Evolutionary conservation across 1,140 invertebrate genomes (phyloP), one percentile per base, ranked within the genome.

Genomic region (Atta cephalotes): DNA sequence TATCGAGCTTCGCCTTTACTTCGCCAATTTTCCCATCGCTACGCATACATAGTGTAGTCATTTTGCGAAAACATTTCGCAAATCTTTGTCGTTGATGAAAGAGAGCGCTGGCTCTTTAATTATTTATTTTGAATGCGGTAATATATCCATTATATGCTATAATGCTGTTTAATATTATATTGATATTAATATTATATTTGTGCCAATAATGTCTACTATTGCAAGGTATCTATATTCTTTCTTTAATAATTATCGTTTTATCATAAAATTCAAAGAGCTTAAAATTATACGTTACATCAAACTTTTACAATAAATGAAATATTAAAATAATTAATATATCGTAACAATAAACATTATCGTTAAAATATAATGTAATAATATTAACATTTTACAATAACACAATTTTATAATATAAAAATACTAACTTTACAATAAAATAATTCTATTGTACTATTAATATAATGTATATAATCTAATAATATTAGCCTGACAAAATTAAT

Each of bases 11-110:
- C 62, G 62, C 10, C 63, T 21, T 79, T 68, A 35, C 18, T 45
- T 80, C 49, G n/a, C 78, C 63, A 80, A 80, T 80, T 80, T 80
- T 70, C 49, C 31, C 14, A 16, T 68, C 1, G 39, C 62, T 66
- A 14, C 77, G 18, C 7, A 10, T 53, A 39, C 16, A 21, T 7
- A 2, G 1, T 18, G 51, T 18, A 80, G n/a, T 18, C 63, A 56
- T 56, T 80, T 70, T 12, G n/a, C 63, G 6, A 80, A 68, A 70
- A 31, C 14, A 4, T 53, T 39, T 58, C 14, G 31, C 28, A 1
- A 1, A 5, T 14, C 21, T 56, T 53, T 58, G 2, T 7, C 63
- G 18, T 25, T 45, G 39, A 78, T 58, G 53, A 65, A 16, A 78
- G 53, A 21, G 31, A 39, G 31, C 31, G 31, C 31, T 35, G 31